Percentiles rank a stretch among this genome's conserved stretches.
Evolutionary conservation across 1,140 invertebrate genomes (phyloP).

Genomic region (Metaphire vulgaris): DNA sequence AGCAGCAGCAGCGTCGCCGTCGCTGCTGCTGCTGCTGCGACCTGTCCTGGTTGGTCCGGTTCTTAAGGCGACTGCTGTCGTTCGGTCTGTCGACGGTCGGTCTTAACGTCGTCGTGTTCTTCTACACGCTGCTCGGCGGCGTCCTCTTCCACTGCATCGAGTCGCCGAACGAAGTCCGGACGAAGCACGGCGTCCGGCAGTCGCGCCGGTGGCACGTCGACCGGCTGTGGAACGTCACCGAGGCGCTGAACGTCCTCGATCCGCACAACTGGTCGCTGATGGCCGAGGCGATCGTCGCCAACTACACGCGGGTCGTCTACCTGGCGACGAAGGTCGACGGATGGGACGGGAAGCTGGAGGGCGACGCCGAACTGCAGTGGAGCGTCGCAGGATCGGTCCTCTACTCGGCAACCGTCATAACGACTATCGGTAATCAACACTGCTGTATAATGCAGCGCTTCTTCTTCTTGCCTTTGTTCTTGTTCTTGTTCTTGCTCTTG

Average conservation of each 20-base stretch:
- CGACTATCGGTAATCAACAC: slow-evolving; percentile 76
- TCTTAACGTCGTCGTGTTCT: slow-evolving; percentile 77
- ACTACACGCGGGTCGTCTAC: slow-evolving; percentile 21
- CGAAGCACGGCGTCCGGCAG: slow-evolving; percentile 5
- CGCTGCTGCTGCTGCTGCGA: no score
- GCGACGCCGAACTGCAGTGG: slow-evolving; percentile 56
- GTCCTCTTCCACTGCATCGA: slow-evolving; percentile 83
- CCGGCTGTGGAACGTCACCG: slow-evolving; percentile 27
- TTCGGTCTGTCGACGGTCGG: slow-evolving; percentile 90
- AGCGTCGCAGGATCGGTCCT: slow-evolving; percentile 68
- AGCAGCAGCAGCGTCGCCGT: no score
- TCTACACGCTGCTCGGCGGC: slow-evolving; percentile 81
- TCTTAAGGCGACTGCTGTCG: slow-evolving; percentile 74
- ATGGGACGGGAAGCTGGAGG: slow-evolving; percentile 60
- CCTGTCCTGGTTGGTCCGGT: no score
- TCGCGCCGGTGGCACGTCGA: slow-evolving; percentile 19
- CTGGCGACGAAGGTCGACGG: slow-evolving; percentile 37
- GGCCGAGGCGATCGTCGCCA: slow-evolving; percentile 16
- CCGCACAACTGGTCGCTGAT: slow-evolving; percentile 23
- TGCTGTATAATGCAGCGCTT: no score
- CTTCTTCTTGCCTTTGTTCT: no score
- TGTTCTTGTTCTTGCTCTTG: no score
- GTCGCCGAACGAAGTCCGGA: slow-evolving; percentile 57
- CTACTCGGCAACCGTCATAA: slow-evolving; percentile 73
- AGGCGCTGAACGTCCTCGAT: slow-evolving; percentile 22